These are phyloP conservation scores for Mobula birostris DNA, from an alignment of 2,113 vertebrate species.

Conservation along the genomic window DNA sequence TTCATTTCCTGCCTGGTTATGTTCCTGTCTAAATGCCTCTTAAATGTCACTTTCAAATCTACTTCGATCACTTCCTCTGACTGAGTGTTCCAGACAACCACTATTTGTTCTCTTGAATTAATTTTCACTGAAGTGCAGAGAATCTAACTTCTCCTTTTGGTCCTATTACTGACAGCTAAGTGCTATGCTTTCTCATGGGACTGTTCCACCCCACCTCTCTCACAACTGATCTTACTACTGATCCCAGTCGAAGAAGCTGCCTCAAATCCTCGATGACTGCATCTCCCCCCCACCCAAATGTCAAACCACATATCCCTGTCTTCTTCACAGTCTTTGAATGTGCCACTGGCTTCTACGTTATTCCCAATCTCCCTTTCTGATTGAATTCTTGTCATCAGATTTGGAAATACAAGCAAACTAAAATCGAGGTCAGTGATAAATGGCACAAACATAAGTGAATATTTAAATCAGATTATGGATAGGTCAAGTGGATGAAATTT, in stretches of 20 bases:
- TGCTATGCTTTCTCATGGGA: background rate
- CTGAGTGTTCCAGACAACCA: too few relatives aligned
- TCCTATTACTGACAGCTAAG: too few relatives aligned
- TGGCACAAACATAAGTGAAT: background rate
- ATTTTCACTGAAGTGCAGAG: background rate
- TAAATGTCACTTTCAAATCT: too few relatives aligned
- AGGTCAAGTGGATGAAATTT: background rate
- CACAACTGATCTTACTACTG: background rate
- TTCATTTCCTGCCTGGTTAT: too few relatives aligned
- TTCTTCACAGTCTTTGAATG: background rate
- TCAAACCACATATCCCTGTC: background rate
- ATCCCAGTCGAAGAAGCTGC: background rate
- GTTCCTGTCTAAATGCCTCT: too few relatives aligned
- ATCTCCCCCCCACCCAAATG: background rate
- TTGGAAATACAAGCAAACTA: background rate
- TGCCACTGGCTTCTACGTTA: background rate
- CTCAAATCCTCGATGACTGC: background rate
- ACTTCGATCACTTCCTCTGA: too few relatives aligned
- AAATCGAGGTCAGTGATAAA: background rate
- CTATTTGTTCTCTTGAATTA: background rate
- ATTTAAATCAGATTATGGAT: background rate
- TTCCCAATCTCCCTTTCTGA: background rate
- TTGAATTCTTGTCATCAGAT: background rate
- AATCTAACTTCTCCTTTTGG: background rate
- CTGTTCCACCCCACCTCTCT: background rate